Evolutionary conservation across 2,113 vertebrate genomes (phyloP).

Genomic region (Sphyrna mokarran): DNA sequence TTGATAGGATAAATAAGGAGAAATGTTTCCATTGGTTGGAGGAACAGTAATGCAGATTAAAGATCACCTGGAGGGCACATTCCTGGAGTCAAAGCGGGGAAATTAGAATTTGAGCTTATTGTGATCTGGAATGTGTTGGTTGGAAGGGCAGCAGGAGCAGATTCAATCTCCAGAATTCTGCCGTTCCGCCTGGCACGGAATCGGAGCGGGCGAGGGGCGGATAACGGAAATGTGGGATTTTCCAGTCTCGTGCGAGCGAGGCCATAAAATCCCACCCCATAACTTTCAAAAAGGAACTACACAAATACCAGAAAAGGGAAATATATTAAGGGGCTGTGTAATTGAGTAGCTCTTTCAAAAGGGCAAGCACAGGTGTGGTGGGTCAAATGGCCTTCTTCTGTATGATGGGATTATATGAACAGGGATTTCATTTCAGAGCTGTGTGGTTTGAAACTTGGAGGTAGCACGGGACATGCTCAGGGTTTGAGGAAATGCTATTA

Average conservation of each 20-base stretch:
- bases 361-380: not conserved
- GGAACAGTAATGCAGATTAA: not conserved
- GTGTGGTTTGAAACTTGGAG: not conserved
- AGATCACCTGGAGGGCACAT: not conserved
- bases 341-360: not conserved
- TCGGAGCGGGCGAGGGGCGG: too few relatives aligned
- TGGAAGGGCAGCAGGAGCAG: not conserved
- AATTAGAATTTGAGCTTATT: not conserved
- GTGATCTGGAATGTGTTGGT: too few relatives aligned
- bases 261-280: not conserved
- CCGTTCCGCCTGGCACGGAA: too few relatives aligned
- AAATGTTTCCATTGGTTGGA: not conserved
- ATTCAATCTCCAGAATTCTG: not conserved
- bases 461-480: not conserved
- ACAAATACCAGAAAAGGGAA: not conserved
- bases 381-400: not conserved
- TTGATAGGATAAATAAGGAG: not conserved
- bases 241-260: too few relatives aligned
- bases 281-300: not conserved
- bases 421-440: not conserved
- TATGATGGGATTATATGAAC: not conserved
- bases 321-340: not conserved
- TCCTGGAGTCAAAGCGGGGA: too few relatives aligned
- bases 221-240: too few relatives aligned
- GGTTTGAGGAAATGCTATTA: not conserved